A percentile compares a stretch with the other conserved stretches of the same genome.
phyloP scores from a whole-genome alignment of 2,797 vertebrate species.

The Bradypodion pumilum region DNA sequence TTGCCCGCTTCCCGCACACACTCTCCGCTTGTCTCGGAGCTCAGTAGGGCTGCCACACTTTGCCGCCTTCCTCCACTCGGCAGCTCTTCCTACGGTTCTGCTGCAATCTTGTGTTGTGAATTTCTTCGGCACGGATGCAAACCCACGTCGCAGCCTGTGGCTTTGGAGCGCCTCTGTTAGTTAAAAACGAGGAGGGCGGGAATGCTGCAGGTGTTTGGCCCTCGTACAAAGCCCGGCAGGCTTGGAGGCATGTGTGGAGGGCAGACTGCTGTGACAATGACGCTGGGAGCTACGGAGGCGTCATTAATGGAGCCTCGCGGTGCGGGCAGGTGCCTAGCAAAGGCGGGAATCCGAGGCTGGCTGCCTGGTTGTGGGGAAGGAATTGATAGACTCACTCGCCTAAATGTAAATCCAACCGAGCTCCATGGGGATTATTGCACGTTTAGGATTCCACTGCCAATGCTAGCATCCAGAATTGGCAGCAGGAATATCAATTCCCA shows the following conservation, averaged over 20 bases:
- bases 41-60: not conserved
- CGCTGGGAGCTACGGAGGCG: not conserved
- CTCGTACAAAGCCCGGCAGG: not conserved
- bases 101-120: not conserved
- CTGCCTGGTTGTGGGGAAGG: too few species aligned
- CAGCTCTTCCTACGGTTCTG: not conserved
- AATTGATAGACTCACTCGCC: too few species aligned
- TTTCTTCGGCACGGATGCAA: not conserved
- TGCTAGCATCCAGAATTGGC: too few species aligned
- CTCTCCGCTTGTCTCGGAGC: not conserved
- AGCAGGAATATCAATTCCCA: too few species aligned
- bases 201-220: not conserved
- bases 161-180: not conserved
- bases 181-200: not conserved
- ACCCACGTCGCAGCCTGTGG: not conserved
- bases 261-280: not conserved
- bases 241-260: not conserved
- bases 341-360: not conserved
- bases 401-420: not conserved
- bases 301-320: constrained; percentile 1
- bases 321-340: not conserved
- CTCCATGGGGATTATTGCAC: not conserved
- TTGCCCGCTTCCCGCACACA: not conserved
- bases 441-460: not conserved
- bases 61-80: too few species aligned